A percentile compares a stretch with the other conserved stretches of the same genome.
phyloP scores from a whole-genome alignment of 2,113 vertebrate species.

The Cariama cristata region DNA sequence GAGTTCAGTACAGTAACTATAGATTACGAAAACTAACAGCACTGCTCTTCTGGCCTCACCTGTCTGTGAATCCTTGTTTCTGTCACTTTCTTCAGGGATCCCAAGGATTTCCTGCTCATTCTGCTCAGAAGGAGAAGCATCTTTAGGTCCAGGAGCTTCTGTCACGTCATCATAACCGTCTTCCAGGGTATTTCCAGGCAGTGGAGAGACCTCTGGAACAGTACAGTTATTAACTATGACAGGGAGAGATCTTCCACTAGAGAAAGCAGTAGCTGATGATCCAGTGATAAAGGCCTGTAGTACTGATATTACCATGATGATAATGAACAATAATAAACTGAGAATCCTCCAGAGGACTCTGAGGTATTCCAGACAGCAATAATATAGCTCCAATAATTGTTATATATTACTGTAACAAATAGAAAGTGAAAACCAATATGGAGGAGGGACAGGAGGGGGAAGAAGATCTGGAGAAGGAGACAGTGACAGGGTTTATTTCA shows the following conservation, averaged over 20 bases:
- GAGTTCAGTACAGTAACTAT: background rate
- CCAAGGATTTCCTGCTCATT: background rate
- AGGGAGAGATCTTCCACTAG: background rate
- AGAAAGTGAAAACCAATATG: background rate
- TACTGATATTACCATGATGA: background rate
- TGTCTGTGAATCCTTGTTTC: background rate
- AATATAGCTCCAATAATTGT: background rate
- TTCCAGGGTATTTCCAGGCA: constrained; percentile 2
- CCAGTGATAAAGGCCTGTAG: background rate
- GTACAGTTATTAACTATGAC: background rate
- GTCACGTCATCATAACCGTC: constrained; percentile 9
- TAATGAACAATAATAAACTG: background rate
- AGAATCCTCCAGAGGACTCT: background rate
- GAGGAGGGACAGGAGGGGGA: background rate
- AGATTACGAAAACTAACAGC: background rate
- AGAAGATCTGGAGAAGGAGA: background rate
- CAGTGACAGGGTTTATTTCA: background rate
- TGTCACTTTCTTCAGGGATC: background rate
- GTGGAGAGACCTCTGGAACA: background rate
- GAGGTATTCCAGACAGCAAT: background rate
- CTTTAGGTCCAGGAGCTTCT: background rate
- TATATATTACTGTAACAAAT: background rate
- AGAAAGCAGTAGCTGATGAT: background rate
- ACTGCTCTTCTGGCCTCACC: constrained; percentile 17
- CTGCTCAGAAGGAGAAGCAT: background rate